Evolutionary conservation across 2,113 vertebrate genomes (phyloP).

Genomic region (Macquaria australasica): DNA sequence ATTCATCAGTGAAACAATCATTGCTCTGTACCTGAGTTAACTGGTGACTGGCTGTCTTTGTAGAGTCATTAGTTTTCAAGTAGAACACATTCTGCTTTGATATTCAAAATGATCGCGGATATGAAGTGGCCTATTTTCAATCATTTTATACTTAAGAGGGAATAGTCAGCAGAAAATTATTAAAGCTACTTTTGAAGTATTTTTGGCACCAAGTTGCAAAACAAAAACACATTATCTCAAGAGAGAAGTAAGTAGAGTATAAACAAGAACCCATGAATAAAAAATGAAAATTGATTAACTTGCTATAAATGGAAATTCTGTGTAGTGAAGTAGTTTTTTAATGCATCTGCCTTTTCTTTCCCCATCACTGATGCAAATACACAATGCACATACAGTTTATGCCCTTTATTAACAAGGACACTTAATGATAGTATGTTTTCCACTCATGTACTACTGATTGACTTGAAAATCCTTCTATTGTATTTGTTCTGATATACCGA

Average conservation of each 20-base stretch:
- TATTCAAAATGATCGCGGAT: constrained; percentile 2
- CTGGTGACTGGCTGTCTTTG: background rate
- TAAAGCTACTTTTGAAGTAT: constrained; percentile 32
- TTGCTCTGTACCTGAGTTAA: background rate
- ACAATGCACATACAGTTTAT: background rate
- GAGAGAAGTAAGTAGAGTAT: constrained; percentile 8
- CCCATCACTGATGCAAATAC: background rate
- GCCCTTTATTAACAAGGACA: background rate
- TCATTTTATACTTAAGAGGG: background rate
- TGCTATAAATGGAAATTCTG: constrained; percentile 22
- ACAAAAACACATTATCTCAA: background rate
- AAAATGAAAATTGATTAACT: constrained; percentile 51
- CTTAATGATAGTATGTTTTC: background rate
- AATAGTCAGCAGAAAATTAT: constrained; percentile 24
- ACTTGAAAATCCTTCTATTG: background rate
- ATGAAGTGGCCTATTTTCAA: constrained; percentile 7
- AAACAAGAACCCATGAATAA: constrained; percentile 55
- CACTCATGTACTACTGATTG: background rate
- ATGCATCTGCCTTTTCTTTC: background rate
- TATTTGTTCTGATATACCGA: background rate
- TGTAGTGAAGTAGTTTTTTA: background rate
- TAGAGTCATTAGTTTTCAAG: constrained; percentile 5
- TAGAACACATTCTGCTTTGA: constrained; percentile 16
- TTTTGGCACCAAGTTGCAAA: constrained; percentile 20
- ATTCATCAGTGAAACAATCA: background rate